Conservation (phyloP, 2,888 invertebrate species). For the Yponomeuta evonymella region DNA sequence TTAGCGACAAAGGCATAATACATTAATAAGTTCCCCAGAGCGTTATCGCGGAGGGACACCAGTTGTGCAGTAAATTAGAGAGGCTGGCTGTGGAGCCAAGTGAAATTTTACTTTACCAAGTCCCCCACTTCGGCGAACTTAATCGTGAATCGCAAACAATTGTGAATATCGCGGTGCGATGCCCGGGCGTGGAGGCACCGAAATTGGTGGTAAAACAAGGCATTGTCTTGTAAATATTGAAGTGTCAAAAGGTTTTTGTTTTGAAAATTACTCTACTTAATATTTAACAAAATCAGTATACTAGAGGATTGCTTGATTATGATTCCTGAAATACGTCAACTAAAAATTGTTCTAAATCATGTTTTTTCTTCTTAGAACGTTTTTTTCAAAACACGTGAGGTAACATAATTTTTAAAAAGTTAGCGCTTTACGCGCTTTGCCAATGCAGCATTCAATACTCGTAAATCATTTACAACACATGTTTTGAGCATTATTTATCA, state of each 20-base stretch:
- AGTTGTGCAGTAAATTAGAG: conserved; percentile 22
- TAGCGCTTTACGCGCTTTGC: too few species aligned
- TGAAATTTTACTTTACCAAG: conserved; percentile 31
- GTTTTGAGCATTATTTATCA: too few species aligned
- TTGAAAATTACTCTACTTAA: too few species aligned
- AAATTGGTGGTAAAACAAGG: background rate
- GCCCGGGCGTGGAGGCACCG: background rate
- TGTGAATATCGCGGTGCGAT: conserved; percentile 30
- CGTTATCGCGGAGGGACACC: conserved; percentile 2
- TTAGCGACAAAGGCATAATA: background rate
- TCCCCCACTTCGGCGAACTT: conserved; percentile 27
- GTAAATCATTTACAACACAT: too few species aligned
- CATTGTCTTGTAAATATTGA: background rate
- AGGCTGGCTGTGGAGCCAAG: conserved; percentile 22
- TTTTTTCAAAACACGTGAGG: too few species aligned
- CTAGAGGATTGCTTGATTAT: too few species aligned
- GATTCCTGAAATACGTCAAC: too few species aligned
- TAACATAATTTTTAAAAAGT: too few species aligned
- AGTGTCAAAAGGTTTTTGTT: background rate
- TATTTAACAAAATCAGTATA: too few species aligned
- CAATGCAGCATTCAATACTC: too few species aligned
- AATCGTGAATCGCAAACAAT: conserved; percentile 38
- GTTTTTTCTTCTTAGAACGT: too few species aligned
- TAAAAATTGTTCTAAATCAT: too few species aligned
- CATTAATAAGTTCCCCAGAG: conserved; percentile 19